A percentile compares a stretch with the other conserved stretches of the same genome.
These are phyloP conservation scores for Hoplias malabaricus DNA, from an alignment of 2,113 vertebrate genomes.

Conservation along the genomic window DNA sequence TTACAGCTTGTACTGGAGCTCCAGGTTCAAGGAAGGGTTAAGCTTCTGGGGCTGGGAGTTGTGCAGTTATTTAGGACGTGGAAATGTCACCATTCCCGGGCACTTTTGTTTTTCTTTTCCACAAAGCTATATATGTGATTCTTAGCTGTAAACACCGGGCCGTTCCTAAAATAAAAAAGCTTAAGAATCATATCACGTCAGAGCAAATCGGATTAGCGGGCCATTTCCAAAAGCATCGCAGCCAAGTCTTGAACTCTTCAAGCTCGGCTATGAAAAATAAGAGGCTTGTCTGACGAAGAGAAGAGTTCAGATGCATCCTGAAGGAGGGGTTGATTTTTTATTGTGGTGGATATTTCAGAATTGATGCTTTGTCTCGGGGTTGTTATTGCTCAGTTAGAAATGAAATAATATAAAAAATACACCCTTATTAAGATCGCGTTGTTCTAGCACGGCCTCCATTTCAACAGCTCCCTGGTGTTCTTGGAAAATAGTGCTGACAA, in stretches of 20 bases:
- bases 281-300: background rate
- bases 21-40: slow-evolving; percentile 33
- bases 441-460: slow-evolving; percentile 4
- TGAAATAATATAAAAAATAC: background rate
- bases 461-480: slow-evolving; percentile 36
- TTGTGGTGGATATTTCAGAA: background rate
- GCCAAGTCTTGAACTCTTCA: background rate
- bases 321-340: background rate
- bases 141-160: slow-evolving; percentile 15
- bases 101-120: too few relatives aligned
- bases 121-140: background rate
- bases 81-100: background rate
- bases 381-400: too few relatives aligned
- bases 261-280: background rate
- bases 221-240: slow-evolving; percentile 14
- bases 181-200: slow-evolving; percentile 1
- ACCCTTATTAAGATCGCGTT: slow-evolving; percentile 2
- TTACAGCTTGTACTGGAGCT: slow-evolving; percentile 24
- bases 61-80: background rate
- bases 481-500: slow-evolving; percentile 40
- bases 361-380: background rate
- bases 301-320: background rate
- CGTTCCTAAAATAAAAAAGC: slow-evolving; percentile 9
- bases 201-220: background rate
- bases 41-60: background rate